These are phyloP conservation scores for Noctua comes DNA, from an alignment of 2,888 invertebrate species.

Conservation along the genomic window DNA sequence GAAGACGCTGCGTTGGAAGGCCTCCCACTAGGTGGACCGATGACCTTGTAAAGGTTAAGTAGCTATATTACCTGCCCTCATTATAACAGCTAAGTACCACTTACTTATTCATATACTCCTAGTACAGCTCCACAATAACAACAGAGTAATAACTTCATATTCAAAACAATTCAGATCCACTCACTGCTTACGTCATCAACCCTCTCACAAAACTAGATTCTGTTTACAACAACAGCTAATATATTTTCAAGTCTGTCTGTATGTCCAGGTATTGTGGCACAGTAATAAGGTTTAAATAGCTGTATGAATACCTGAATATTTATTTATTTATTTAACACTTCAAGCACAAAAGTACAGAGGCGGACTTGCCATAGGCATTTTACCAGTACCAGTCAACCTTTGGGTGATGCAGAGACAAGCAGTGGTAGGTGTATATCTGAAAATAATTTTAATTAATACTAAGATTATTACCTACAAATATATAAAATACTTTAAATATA, in stretches of 20 bases:
- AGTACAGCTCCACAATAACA: slow-evolving; percentile 2
- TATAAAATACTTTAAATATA: too few species aligned
- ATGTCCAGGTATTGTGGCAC: slow-evolving; percentile 40
- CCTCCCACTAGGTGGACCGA: too few species aligned
- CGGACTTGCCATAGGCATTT: too few species aligned
- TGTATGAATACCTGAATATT: slow-evolving; percentile 37
- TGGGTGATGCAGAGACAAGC: too few species aligned
- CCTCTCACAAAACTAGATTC: slow-evolving; percentile 42
- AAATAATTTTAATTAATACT: too few species aligned
- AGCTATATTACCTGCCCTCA: not conserved
- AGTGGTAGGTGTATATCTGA: too few species aligned
- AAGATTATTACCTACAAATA: too few species aligned
- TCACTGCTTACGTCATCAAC: slow-evolving; percentile 35
- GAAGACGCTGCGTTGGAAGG: too few species aligned
- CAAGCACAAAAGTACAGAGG: too few species aligned
- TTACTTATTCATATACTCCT: slow-evolving; percentile 7
- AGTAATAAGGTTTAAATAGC: slow-evolving; percentile 40
- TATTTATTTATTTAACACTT: too few species aligned
- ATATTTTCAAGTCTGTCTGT: slow-evolving; percentile 14
- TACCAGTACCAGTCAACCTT: too few species aligned
- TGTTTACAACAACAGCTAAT: slow-evolving; percentile 47
- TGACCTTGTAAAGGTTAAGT: too few species aligned
- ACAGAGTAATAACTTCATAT: slow-evolving; percentile 10
- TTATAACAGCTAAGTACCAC: not conserved
- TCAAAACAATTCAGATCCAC: slow-evolving; percentile 20